Evolutionary conservation across 2,888 invertebrate genomes (phyloP).

Genomic region (Platyscelio sp.): DNA sequence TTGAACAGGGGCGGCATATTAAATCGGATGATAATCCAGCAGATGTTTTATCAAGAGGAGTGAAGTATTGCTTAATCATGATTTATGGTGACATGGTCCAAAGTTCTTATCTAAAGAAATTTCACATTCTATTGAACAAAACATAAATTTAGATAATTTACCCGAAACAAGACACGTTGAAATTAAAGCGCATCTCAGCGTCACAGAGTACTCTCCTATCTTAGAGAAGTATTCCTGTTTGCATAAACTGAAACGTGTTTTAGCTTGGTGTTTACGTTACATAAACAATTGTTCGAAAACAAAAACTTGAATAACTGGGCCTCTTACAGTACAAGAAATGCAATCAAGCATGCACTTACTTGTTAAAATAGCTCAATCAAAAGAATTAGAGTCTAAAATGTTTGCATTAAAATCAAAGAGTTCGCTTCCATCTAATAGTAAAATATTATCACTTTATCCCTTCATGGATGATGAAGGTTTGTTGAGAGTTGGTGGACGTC

Average conservation of each 20-base stretch:
- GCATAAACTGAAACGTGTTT: background rate
- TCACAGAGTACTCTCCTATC: background rate
- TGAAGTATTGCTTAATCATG: background rate
- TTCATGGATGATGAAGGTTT: background rate
- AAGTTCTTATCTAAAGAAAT: background rate
- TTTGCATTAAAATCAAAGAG: background rate
- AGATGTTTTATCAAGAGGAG: background rate
- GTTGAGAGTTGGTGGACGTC: background rate
- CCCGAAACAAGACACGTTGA: background rate
- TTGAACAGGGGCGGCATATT: background rate
- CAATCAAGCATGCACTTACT: background rate
- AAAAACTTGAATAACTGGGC: background rate
- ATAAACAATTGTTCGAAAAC: background rate
- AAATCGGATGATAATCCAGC: background rate
- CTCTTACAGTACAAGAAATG: background rate
- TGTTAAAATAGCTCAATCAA: background rate
- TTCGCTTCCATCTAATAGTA: background rate
- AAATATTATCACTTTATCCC: background rate
- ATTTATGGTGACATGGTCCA: constrained; percentile 38
- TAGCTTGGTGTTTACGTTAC: constrained; percentile 2
- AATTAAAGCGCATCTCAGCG: background rate
- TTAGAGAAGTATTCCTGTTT: background rate
- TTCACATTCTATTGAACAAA: background rate
- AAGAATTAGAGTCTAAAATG: background rate
- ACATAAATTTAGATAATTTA: no score